phyloP scores from a whole-genome alignment of 2,113 vertebrate species.

The Sialia sialis region DNA sequence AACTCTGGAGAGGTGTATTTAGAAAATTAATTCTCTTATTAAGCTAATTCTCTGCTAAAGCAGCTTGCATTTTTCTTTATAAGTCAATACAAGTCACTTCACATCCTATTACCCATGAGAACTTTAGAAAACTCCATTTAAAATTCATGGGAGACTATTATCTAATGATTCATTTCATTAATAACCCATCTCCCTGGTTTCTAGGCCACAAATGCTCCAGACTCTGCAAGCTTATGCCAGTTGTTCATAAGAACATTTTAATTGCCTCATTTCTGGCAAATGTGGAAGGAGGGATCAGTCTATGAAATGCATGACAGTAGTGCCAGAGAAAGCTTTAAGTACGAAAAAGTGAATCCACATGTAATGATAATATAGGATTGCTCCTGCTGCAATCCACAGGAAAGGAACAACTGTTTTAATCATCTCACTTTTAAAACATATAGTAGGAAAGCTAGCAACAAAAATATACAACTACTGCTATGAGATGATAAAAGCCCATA shows the following conservation, averaged over 20 bases:
- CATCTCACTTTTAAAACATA: not conserved
- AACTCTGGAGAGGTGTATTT: not conserved
- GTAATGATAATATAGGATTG: not conserved
- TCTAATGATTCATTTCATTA: slow-evolving; percentile 31
- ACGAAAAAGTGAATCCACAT: not conserved
- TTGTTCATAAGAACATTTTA: not conserved
- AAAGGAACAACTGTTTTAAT: not conserved
- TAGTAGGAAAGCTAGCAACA: not conserved
- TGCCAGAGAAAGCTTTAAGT: not conserved
- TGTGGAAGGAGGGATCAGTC: not conserved
- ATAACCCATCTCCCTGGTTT: not conserved
- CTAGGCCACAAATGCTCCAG: not conserved
- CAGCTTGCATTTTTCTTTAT: not conserved
- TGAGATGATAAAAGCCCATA: not conserved
- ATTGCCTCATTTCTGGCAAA: not conserved
- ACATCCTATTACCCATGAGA: not conserved
- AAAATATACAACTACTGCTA: not conserved
- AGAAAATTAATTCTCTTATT: slow-evolving; percentile 1
- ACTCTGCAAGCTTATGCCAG: not conserved
- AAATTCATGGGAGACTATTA: slow-evolving; percentile 12
- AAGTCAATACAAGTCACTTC: not conserved
- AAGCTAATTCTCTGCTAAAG: not conserved
- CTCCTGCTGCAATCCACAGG: not conserved
- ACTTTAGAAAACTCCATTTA: not conserved
- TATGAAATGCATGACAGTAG: not conserved